Percentiles rank a stretch among this genome's conserved stretches.
Conservation (phyloP, 2,888 invertebrate species). For the Apamea anceps region DNA sequence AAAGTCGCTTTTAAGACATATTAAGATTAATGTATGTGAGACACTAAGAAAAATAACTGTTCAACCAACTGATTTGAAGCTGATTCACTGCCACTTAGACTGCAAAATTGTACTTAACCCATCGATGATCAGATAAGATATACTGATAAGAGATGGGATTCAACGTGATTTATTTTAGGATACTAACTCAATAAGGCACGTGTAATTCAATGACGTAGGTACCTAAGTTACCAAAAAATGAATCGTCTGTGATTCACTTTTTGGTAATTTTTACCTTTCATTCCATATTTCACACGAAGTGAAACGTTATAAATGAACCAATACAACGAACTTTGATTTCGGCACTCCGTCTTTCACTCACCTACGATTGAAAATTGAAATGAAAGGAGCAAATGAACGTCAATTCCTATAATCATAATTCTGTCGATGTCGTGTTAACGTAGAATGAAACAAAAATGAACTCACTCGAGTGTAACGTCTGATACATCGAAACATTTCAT, state of each 20-base stretch:
- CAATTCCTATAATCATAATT: neutral
- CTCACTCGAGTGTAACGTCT: neutral
- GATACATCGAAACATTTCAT: neutral
- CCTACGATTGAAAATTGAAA: no score
- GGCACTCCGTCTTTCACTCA: neutral
- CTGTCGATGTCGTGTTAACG: neutral
- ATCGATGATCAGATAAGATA: neutral
- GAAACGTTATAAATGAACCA: neutral
- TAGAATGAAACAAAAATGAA: neutral
- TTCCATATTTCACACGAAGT: neutral
- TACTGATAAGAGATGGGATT: neutral
- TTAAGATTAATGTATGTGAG: neutral
- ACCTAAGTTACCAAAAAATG: no score
- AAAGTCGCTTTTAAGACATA: no score
- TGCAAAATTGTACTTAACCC: conserved; percentile 7
- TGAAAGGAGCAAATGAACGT: neutral
- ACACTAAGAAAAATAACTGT: neutral
- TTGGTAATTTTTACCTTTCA: neutral
- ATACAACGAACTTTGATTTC: neutral
- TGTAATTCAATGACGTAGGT: neutral
- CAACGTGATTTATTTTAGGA: conserved; percentile 2
- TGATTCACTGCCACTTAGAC: conserved; percentile 5
- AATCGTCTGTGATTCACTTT: neutral
- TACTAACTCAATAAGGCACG: neutral
- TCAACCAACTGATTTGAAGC: neutral